Evolutionary conservation across 2,797 vertebrate genomes (phyloP), one percentile per base, ranked within the genome.

Genomic region (Coregonus ussuriensis): DNA sequence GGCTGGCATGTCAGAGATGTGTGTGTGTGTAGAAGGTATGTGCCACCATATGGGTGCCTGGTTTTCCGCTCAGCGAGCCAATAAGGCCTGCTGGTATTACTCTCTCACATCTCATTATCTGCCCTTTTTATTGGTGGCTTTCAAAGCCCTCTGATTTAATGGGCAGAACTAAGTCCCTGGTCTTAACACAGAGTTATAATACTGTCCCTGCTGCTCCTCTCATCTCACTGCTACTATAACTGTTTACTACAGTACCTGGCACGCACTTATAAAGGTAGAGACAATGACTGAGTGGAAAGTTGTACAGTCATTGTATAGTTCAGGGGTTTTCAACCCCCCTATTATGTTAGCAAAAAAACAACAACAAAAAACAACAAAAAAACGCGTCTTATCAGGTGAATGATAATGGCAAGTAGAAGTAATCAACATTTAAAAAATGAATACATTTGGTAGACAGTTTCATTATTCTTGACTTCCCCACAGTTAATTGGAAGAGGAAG

Each of bases 71-170:
- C 67, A 47, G 74, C 41, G 47, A 79, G 68, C 31, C 70, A 68
- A 31, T 54, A 62, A 52, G 69, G 41, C 47, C 29, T 68, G 68
- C 75, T 29, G 29, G 41, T 33, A 65, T 85, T 63, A 74, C 70
- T 83, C 86, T 86, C 59, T 84, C 78, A 87, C 66, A 51, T 77
- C 87, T 91, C 80, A 79, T 90, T 89, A 87, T 56, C n/a, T 1
- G 4, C 29, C 74, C 15, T 1, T 86, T 87, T 88, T 83, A 87
- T 79, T 79, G 72, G 67, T 67, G 9, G 21, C 47, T 16, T 51
- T 29, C 51, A 72, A 71, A 71, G 70, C 9, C 41, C 78, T 54
- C 79, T 51, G 72, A 69, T 75, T 87, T 88, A 69, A 81, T 72
- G 88, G 87, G 84, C 89, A 68, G 41, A 4, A 74, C 29, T 1